A percentile compares a stretch with the other conserved stretches of the same genome.
Conservation (phyloP, 1,140 invertebrate genomes). For the Dysdera silvatica region DNA sequence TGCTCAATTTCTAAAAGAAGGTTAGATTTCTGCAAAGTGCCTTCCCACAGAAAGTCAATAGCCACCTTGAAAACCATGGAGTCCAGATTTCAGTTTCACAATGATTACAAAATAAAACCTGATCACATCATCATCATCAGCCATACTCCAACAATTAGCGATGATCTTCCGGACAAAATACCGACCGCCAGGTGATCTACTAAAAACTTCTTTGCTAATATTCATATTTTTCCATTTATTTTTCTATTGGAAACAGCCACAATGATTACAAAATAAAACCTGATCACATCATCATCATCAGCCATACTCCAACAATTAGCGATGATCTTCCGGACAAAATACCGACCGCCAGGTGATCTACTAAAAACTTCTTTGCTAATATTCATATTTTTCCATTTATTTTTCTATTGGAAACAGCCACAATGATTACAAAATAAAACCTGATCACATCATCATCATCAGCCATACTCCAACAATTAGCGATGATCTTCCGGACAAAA, state of each 20-base stretch:
- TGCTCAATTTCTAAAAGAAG: slow-evolving; percentile 24
- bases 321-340: slow-evolving; percentile 50
- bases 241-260: too few relatives aligned
- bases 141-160: slow-evolving; percentile 51
- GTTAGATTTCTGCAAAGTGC: too few relatives aligned
- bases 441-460: slow-evolving; percentile 43
- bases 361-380: too few relatives aligned
- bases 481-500: slow-evolving; percentile 49
- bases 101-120: slow-evolving; percentile 45
- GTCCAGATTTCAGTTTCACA: too few relatives aligned
- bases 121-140: slow-evolving; percentile 44
- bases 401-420: too few relatives aligned
- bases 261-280: slow-evolving; percentile 46
- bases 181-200: slow-evolving; percentile 42
- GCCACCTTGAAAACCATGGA: too few relatives aligned
- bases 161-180: slow-evolving; percentile 49
- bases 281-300: slow-evolving; percentile 42
- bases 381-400: too few relatives aligned
- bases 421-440: slow-evolving; percentile 45
- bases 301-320: slow-evolving; percentile 51
- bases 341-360: slow-evolving; percentile 42
- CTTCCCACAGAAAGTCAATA: too few relatives aligned
- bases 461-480: slow-evolving; percentile 51
- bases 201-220: too few relatives aligned
- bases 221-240: too few relatives aligned